Base-by-base conservation (phyloP, 92 coral and sea anemone genomes). In the Metridium senile region DNA sequence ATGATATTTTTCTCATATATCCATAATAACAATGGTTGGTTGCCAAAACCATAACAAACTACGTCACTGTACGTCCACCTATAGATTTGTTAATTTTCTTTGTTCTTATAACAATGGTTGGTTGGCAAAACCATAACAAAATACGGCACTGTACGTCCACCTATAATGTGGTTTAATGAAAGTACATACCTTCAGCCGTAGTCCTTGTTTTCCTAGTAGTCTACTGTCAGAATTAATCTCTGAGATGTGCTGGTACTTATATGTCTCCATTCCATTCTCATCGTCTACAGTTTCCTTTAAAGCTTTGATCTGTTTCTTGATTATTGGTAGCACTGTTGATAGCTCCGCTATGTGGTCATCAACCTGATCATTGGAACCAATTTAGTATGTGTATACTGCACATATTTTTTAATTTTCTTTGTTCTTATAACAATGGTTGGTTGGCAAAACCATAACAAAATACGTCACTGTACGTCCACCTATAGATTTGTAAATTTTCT, bases 191-290 rank as follows among this genome's bases (percentile, higher is more conserved):
- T 94, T 94, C 0, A 94, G 62, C n/a, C 97, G 88, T 0, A 94
- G 87, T 6, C 98, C 98, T 74, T 89, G 97, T 21, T 87, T 94
- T 28, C 95, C 98, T 57, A 94, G 71, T 69, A 94, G 58, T 56
- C 97, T 81, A 61, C 98, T 94, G 74, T 94, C 86, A 19, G 93
- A 74, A 22, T 90, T 85, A 21, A 94, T 94, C 59, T 94, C 91
- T 20, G 97, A 61, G 78, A 94, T 83, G 85, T 94, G 97, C 51
- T 93, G 93, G 73, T 73, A 89, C 62, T 90, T 89, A 77, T 79
- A 89, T 26, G 82, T 81, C 65, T 93, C 97, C 67, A 82, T 76
- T 16, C 85, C 97, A 0, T 81, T 72, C 26, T 85, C 82, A 26
- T 79, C 94, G 21, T 82, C 82, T 20, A 80, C 80, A 33, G 82